Conservation (phyloP, 2,888 invertebrate species). For the Keiferia lycopersicella region DNA sequence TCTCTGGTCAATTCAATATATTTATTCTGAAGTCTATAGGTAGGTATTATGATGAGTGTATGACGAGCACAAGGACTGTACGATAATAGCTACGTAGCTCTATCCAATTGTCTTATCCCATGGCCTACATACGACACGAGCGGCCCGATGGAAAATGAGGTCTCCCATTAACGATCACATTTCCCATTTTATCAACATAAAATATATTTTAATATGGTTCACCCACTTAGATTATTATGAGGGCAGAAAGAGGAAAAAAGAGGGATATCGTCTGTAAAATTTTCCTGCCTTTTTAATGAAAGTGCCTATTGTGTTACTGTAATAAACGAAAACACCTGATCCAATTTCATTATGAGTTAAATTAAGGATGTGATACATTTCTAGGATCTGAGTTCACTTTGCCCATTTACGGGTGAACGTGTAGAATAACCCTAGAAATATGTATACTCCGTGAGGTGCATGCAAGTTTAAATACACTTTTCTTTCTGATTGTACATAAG, state of each 20-base stretch:
- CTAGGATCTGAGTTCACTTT: no score
- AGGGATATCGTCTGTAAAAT: background rate
- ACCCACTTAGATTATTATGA: conserved; percentile 9
- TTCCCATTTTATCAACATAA: conserved; percentile 13
- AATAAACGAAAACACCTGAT: no score
- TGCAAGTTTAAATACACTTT: no score
- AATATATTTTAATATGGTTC: background rate
- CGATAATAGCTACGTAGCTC: conserved; percentile 4
- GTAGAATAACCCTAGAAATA: no score
- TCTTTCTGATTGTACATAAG: no score
- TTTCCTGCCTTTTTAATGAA: background rate
- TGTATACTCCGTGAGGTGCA: no score
- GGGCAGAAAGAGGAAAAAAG: background rate
- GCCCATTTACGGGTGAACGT: no score
- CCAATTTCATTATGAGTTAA: no score
- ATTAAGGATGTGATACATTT: no score
- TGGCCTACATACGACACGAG: conserved; percentile 21
- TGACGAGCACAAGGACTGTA: conserved; percentile 17
- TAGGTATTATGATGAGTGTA: background rate
- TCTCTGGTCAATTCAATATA: background rate
- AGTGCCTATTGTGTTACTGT: no score
- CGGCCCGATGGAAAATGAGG: background rate
- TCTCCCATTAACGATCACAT: conserved; percentile 19
- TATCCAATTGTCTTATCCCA: conserved; percentile 23
- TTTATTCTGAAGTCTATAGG: background rate